phyloP scores from a whole-genome alignment of 1,140 invertebrate genomes.

The Ceratitis capitata region DNA sequence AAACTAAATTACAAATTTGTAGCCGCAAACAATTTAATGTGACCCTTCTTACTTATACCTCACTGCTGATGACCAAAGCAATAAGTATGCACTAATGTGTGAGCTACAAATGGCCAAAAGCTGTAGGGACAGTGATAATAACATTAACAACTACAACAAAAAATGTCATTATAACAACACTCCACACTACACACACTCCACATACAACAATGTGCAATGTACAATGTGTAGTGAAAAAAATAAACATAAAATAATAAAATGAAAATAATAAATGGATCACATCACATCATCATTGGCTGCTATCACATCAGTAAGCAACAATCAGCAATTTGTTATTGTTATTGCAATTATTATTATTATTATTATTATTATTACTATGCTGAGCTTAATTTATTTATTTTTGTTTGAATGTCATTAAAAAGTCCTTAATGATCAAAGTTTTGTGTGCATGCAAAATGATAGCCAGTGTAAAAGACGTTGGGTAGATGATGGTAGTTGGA shows the following conservation, averaged over 20 bases:
- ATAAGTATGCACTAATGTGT: not conserved
- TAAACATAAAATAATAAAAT: too few species aligned
- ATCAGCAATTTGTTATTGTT: not conserved
- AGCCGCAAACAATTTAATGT: not conserved
- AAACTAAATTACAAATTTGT: not conserved
- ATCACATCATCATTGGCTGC: not conserved
- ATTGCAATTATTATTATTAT: too few species aligned
- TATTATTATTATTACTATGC: slow-evolving; percentile 13
- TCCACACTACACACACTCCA: not conserved
- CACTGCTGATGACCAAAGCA: not conserved
- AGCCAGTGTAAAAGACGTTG: too few species aligned
- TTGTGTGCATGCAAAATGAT: not conserved
- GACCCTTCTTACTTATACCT: not conserved
- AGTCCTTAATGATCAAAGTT: slow-evolving; percentile 21
- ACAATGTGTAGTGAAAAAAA: too few species aligned
- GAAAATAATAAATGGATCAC: too few species aligned
- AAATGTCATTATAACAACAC: not conserved
- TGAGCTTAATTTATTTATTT: not conserved
- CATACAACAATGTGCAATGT: too few species aligned
- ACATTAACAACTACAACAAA: not conserved
- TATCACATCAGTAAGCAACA: slow-evolving; percentile 10
- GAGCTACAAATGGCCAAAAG: not conserved
- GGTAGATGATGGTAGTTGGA: too few species aligned
- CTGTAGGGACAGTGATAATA: not conserved
- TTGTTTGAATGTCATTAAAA: slow-evolving; percentile 23